phyloP scores from a whole-genome alignment of 2,113 vertebrate species.

The Egretta garzetta region DNA sequence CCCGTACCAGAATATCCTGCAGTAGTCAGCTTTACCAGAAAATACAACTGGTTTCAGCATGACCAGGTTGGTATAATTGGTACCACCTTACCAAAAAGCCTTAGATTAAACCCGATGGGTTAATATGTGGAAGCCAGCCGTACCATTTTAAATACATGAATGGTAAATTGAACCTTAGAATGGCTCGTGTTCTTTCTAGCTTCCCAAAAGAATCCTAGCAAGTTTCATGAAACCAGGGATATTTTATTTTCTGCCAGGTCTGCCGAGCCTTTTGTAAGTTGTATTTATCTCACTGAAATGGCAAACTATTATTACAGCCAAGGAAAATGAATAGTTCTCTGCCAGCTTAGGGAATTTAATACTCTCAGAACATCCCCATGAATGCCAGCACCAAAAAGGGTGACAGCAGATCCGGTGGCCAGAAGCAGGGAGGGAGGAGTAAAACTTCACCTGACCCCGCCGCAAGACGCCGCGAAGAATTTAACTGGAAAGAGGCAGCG shows the following conservation, averaged over 20 bases:
- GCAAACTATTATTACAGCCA: background rate
- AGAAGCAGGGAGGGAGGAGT: background rate
- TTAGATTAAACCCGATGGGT: background rate
- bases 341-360: background rate
- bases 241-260: background rate
- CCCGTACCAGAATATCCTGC: background rate
- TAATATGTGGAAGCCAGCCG: background rate
- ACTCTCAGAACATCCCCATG: background rate
- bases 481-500: background rate
- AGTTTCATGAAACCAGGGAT: background rate
- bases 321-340: background rate
- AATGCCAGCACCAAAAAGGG: background rate
- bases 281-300: background rate
- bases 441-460: background rate
- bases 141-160: background rate
- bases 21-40: background rate
- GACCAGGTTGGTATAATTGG: background rate
- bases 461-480: background rate
- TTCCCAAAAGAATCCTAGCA: background rate
- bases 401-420: background rate
- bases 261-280: background rate
- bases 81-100: background rate
- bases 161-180: background rate
- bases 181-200: background rate
- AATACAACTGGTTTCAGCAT: background rate